These are phyloP conservation scores for Protomyctophum bolini DNA, from an alignment of 2,113 vertebrate genomes.

Conservation along the genomic window DNA sequence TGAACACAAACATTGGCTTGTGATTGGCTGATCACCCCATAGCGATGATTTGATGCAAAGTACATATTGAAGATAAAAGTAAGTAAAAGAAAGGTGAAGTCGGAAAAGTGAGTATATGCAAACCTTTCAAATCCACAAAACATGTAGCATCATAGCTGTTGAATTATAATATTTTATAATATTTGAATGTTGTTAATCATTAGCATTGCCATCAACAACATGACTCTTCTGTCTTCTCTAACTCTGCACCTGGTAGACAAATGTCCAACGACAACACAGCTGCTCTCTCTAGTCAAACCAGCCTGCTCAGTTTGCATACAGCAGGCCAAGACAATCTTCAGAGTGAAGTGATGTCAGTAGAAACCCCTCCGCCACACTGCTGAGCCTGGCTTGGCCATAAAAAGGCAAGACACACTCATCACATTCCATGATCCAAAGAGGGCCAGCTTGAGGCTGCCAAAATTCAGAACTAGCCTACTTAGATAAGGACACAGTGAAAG, in stretches of 20 bases:
- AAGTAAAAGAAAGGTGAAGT: too few species aligned
- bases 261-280: slow-evolving; percentile 39
- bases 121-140: too few species aligned
- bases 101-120: too few species aligned
- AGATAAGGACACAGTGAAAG: background rate
- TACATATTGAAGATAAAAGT: too few species aligned
- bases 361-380: slow-evolving; percentile 34
- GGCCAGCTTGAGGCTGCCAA: slow-evolving; percentile 1
- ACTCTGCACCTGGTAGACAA: slow-evolving; percentile 20
- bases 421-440: slow-evolving; percentile 25
- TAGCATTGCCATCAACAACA: background rate
- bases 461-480: background rate
- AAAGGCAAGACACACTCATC: slow-evolving; percentile 60
- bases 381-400: slow-evolving; percentile 62
- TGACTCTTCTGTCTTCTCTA: background rate
- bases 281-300: slow-evolving; percentile 23
- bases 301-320: slow-evolving; percentile 14
- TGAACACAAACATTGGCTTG: too few species aligned
- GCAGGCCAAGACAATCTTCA: slow-evolving; percentile 15
- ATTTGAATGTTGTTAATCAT: too few species aligned
- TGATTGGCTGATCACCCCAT: too few species aligned
- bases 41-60: too few species aligned
- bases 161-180: too few species aligned
- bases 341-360: slow-evolving; percentile 21
- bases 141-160: too few species aligned